Conservation (phyloP, 2,113 vertebrate species). For the Paramormyrops kingsleyae region DNA sequence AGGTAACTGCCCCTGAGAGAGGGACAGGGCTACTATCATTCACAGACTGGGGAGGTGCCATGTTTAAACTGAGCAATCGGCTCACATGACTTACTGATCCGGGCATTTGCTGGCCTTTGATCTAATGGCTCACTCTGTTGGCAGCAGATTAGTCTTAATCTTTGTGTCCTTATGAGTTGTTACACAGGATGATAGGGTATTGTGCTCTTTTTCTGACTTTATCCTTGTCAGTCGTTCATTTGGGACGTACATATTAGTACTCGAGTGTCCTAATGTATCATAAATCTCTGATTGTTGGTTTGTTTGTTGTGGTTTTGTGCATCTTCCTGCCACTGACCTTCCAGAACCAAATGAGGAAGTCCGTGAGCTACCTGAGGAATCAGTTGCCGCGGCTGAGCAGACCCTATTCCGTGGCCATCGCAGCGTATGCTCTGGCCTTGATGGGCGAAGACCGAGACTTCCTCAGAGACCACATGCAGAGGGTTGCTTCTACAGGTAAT, state of each 20-base stretch:
- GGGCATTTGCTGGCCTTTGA: not conserved
- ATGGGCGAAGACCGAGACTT: not conserved
- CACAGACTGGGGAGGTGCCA: not conserved
- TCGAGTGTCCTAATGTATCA: not conserved
- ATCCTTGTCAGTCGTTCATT: not conserved
- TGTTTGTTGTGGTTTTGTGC: not conserved
- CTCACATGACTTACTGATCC: not conserved
- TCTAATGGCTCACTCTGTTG: not conserved
- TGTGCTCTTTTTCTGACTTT: not conserved
- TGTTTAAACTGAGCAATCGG: not conserved
- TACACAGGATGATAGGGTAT: not conserved
- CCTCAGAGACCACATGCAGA: conserved; percentile 26
- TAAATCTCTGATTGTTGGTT: not conserved
- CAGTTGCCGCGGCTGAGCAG: conserved; percentile 43
- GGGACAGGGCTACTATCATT: not conserved
- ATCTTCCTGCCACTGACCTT: not conserved
- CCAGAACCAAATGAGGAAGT: conserved; percentile 28
- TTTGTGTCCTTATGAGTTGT: not conserved
- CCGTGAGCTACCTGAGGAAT: conserved; percentile 43
- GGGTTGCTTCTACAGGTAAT: conserved; percentile 45
- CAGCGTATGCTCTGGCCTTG: conserved; percentile 70
- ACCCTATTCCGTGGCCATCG: conserved; percentile 74
- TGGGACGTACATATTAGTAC: not conserved
- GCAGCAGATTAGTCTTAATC: not conserved
- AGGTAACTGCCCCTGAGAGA: conserved; percentile 14